Base-by-base conservation (phyloP, 2,888 invertebrate genomes). In the Myopa testacea region DNA sequence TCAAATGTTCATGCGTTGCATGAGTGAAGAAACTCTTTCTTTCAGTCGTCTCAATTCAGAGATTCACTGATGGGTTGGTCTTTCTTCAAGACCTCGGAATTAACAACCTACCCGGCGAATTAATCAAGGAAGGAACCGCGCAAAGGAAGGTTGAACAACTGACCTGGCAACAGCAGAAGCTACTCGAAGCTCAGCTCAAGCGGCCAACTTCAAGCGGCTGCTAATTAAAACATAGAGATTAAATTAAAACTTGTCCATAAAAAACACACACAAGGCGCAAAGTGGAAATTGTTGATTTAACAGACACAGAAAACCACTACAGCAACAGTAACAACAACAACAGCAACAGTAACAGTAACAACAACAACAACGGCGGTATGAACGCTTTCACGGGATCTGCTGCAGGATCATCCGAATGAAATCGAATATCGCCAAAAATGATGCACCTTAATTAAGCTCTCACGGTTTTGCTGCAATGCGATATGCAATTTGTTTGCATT, bases 401-500 rank as follows among this genome's bases (percentile, higher is more conserved):
- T 26, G 26, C 26, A 26, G 26, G 26, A 26, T 26, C 26, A 26
- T 26, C 26, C 37, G 38, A 14, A 65, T 4, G 14, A 38, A 37
- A 7, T 1, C 65, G 37, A 37, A 65, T 14, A 65, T 34, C n/a
- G 19, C 26, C 34, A 70, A 70, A 70, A 70, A 50, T 50, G 50
- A 10, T 8, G 14, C 63, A 73, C 62, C 73, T 60, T 62, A 73
- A 73, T 45, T 73, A 19, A 26, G 34, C 8, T 38, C 50, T 73
- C 45, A 74, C 63, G 65, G 40, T 19, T 26, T 62, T 40, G 72
- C 60, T 34, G 45, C 10, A 40, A 8, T 67, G 37, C 38, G 38
- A 16, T 37, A 37, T 14, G 12, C 40, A 38, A 40, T 83, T 81
- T 81, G 78, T 80, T 78, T 81, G 80, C 81, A 76, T 82, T 78